Conservation (phyloP, 1,140 invertebrate genomes). For the Harlomillsia oculata region DNA sequence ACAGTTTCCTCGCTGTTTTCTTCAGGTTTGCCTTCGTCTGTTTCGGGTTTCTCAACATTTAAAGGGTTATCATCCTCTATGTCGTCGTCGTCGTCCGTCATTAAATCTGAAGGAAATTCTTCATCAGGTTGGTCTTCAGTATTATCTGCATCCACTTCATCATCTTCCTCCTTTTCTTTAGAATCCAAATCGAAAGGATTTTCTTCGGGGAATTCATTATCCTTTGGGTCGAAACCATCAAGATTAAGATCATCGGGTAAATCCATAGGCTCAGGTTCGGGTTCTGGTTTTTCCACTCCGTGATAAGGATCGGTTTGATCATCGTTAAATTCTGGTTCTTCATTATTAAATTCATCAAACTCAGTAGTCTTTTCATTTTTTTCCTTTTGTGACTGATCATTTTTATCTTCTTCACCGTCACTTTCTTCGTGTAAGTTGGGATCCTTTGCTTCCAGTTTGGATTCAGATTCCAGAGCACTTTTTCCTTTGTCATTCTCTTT, state of each 20-base stretch:
- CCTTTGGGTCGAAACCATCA: conserved; percentile 54
- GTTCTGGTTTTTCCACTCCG: conserved; percentile 53
- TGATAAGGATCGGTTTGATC: conserved; percentile 79
- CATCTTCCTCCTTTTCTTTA: conserved; percentile 30
- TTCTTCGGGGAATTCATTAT: conserved; percentile 44
- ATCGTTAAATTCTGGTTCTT: conserved; percentile 50
- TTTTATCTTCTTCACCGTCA: conserved; percentile 37
- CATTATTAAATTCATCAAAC: conserved; percentile 39
- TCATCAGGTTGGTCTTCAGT: conserved; percentile 17
- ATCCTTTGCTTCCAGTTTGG: conserved; percentile 30
- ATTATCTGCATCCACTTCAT: conserved; percentile 17
- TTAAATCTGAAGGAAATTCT: conserved; percentile 23
- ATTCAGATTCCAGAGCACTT: conserved; percentile 40
- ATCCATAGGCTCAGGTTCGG: conserved; percentile 73
- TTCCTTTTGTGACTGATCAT: conserved; percentile 29
- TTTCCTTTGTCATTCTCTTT: conserved; percentile 52
- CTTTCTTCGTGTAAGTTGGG: conserved; percentile 31
- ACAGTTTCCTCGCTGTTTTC: conserved; percentile 42
- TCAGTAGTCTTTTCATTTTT: conserved; percentile 30
- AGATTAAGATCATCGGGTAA: conserved; percentile 75
- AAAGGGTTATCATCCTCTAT: conserved; percentile 30
- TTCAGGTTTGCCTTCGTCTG: conserved; percentile 24
- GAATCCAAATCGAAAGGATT: conserved; percentile 37
- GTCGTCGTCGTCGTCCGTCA: conserved; percentile 21
- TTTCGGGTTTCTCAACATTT: conserved; percentile 37